phyloP scores from a whole-genome alignment of 92 coral and sea anemone species.

The Paramuricea clavata region DNA sequence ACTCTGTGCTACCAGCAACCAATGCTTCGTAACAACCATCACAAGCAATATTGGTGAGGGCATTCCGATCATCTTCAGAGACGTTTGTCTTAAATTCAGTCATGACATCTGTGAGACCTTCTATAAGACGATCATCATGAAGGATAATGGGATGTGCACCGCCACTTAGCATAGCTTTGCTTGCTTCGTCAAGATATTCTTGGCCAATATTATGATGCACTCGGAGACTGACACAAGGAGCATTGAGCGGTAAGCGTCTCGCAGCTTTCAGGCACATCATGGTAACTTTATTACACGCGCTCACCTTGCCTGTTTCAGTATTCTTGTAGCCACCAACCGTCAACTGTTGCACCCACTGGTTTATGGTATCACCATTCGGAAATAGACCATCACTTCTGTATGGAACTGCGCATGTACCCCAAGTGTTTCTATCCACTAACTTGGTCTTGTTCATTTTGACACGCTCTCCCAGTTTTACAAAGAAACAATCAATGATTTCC shows the following conservation, averaged over 20 bases:
- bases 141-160: constrained; percentile 82
- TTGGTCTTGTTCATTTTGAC: constrained; percentile 72
- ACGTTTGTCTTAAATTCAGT: constrained; percentile 8
- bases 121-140: constrained; percentile 70
- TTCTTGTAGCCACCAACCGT: constrained; percentile 83
- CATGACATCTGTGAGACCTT: neutral
- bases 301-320: constrained; percentile 60
- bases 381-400: constrained; percentile 76
- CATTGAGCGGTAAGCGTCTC: constrained; percentile 81
- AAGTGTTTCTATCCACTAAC: constrained; percentile 56
- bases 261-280: constrained; percentile 82
- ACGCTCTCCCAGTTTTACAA: constrained; percentile 81
- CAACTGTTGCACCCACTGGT: constrained; percentile 93
- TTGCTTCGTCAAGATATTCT: constrained; percentile 74
- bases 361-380: constrained; percentile 79
- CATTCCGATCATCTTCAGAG: constrained; percentile 33
- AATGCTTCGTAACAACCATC: constrained; percentile 87
- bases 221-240: constrained; percentile 82
- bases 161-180: constrained; percentile 77
- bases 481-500: constrained; percentile 84
- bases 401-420: constrained; percentile 82
- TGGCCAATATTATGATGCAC: constrained; percentile 59
- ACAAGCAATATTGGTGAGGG: constrained; percentile 72
- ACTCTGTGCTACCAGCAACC: constrained; percentile 77
- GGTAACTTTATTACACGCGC: constrained; percentile 73